Evolutionary conservation across 2,113 vertebrate genomes (phyloP).

Genomic region (Mystacornis crossleyi): DNA sequence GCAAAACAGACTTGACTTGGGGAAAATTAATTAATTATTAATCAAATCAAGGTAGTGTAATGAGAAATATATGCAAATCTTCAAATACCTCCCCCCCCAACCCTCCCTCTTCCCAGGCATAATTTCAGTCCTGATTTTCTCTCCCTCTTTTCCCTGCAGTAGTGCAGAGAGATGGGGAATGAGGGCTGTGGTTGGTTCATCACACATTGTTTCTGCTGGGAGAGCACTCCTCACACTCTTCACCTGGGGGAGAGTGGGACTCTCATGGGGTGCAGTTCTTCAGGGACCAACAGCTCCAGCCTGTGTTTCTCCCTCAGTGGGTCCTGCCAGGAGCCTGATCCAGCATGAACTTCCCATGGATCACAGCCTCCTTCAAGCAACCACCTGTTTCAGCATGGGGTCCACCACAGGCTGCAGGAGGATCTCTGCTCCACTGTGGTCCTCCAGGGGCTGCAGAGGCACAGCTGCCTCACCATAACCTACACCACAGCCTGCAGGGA

Average conservation of each 20-base stretch:
- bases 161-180: not conserved
- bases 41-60: not conserved
- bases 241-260: fast-evolving
- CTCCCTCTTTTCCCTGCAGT: not conserved
- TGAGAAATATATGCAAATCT: not conserved
- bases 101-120: not conserved
- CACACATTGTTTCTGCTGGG: not conserved
- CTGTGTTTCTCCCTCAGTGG: not conserved
- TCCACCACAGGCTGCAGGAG: not conserved
- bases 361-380: not conserved
- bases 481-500: not conserved
- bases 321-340: not conserved
- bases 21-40: not conserved
- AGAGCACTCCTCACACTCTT: not conserved
- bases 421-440: not conserved
- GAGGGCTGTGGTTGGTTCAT: not conserved
- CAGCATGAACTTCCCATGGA: not conserved
- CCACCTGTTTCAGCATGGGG: not conserved
- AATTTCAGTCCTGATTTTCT: not conserved
- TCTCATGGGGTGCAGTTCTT: not conserved
- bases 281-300: not conserved
- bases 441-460: not conserved
- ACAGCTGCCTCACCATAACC: not conserved
- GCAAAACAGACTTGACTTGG: not conserved
- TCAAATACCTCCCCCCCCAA: not conserved